Evolutionary conservation across 2,113 vertebrate genomes (phyloP).

Genomic region (Coptodon bakossiorum): DNA sequence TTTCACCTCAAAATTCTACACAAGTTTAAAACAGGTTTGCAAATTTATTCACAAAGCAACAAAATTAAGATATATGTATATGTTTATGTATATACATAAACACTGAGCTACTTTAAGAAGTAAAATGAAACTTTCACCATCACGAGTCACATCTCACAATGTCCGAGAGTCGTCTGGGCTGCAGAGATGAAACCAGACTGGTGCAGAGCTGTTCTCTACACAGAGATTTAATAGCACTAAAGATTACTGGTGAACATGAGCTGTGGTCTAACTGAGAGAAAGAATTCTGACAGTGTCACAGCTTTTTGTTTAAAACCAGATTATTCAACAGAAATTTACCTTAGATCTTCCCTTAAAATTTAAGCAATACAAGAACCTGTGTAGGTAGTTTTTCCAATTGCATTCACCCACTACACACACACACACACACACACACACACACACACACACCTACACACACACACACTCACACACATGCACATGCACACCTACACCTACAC

Average conservation of each 20-base stretch:
- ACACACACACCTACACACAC: background rate
- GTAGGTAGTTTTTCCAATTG: background rate
- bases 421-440: background rate
- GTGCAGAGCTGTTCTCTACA: background rate
- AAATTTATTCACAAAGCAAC: background rate
- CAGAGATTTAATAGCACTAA: background rate
- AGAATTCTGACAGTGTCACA: rapidly evolving
- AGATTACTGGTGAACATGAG: background rate
- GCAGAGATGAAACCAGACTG: background rate
- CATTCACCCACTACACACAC: background rate
- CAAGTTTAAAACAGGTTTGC: background rate
- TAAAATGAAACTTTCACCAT: background rate
- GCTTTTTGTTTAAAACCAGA: background rate
- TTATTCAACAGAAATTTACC: background rate
- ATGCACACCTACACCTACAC: no score
- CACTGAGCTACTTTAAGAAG: background rate
- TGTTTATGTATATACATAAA: background rate
- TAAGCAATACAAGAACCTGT: background rate
- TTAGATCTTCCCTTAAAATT: background rate
- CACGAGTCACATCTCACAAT: background rate
- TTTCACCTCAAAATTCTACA: background rate
- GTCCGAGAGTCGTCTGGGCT: background rate
- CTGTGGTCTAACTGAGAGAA: background rate
- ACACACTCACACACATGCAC: background rate
- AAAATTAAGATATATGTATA: background rate